phyloP scores from a whole-genome alignment of 2,113 vertebrate species.

The Xyrauchen texanus region DNA sequence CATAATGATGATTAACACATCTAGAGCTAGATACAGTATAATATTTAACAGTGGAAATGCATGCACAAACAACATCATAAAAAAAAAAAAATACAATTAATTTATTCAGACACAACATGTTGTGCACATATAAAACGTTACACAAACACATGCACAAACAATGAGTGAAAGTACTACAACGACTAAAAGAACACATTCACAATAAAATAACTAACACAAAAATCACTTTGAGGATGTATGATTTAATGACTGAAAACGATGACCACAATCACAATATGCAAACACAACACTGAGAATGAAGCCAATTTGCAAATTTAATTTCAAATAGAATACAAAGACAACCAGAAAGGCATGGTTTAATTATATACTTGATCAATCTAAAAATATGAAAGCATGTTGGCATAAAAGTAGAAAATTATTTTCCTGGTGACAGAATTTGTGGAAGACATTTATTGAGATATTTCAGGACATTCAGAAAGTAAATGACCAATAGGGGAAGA shows the following conservation, averaged over 20 bases:
- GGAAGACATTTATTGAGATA: background rate
- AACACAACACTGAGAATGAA: slow-evolving; percentile 9
- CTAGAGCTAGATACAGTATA: background rate
- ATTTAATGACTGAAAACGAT: slow-evolving; percentile 39
- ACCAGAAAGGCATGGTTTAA: background rate
- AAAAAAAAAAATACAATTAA: slow-evolving; percentile 6
- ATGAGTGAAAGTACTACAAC: slow-evolving; percentile 18
- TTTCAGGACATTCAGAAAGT: background rate
- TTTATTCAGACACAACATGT: background rate
- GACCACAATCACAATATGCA: background rate
- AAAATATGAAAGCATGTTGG: background rate
- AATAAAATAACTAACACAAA: background rate
- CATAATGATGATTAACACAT: slow-evolving; percentile 8
- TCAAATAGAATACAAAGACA: background rate
- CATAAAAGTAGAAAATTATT: background rate
- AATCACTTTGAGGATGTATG: slow-evolving; percentile 27
- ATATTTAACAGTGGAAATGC: slow-evolving; percentile 3
- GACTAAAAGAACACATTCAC: slow-evolving; percentile 2
- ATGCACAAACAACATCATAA: slow-evolving; percentile 22
- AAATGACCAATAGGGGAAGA: slow-evolving; percentile 7
- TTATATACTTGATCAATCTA: background rate
- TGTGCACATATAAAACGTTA: background rate
- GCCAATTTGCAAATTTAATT: background rate
- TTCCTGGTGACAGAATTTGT: background rate
- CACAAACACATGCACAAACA: slow-evolving; percentile 10